Evolutionary conservation across 1,140 invertebrate species (phyloP), one percentile per base, ranked within the genome.

Genomic region (Anastrepha ludens): DNA sequence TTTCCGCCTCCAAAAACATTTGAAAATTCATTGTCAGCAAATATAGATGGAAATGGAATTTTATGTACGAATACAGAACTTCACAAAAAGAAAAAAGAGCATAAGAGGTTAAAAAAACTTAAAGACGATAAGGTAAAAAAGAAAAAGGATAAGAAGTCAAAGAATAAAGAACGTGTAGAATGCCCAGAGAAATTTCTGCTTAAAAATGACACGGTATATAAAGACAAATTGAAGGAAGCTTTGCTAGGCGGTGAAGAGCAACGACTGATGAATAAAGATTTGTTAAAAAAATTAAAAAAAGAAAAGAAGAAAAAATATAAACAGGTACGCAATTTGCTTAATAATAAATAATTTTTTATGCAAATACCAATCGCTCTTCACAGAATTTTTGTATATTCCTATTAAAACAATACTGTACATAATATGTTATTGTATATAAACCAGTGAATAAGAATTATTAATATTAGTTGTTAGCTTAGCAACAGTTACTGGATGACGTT

Each of bases 111-210:
- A 85, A 96, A 96, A 87, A 96, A 96, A 89, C 94, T 96, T 58
- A 96, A 96, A 90, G 95, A 95, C 65, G 94, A 95, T 44, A 95
- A 95, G 92, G 93, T 96, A 5, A 97, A 96, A 90, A 96, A 96
- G 91, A 97, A 97, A 90, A 97, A 97, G 90, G 96, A 97, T 87
- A 96, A 97, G 89, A 97, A 97, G 88, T 95, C 95, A 64, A 96
- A 95, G 91, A 93, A 92, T 11, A 95, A 95, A 93, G 86, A 70
- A 8, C 47, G 47, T 3, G 9, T 50, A 6, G 74, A 81, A 20
- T n/a, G 29, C 17, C 74, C 47, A 3, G 74, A 81, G 11, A 81
- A 81, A 7, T 1, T 17, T 47, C n/a, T 81, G 13, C 15, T 55
- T 81, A 55, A 11, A 55, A 81, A 2, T 29, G 74, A 81, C 13